phyloP scores from a whole-genome alignment of 2,113 vertebrate species.

The Enhydra lutris region DNA sequence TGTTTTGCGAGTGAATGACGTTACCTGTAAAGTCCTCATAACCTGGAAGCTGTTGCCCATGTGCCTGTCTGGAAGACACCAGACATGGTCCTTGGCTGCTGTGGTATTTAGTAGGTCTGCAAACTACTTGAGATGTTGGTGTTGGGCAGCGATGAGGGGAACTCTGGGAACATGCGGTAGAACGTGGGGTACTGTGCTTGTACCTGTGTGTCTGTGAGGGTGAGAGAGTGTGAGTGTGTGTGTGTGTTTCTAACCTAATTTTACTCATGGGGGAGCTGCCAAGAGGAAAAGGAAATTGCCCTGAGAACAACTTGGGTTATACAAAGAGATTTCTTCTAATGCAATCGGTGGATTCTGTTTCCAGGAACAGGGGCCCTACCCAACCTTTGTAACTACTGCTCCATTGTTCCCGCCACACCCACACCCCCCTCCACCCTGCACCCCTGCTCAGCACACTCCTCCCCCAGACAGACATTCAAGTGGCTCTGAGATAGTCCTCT shows the following conservation, averaged over 20 bases:
- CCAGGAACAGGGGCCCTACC: neutral
- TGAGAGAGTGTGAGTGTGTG: neutral
- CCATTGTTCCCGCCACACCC: neutral
- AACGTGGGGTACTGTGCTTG: neutral
- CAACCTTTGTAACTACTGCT: neutral
- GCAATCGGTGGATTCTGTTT: neutral
- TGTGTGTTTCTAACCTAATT: conserved; percentile 10
- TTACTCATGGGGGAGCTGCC: neutral
- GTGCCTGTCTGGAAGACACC: neutral
- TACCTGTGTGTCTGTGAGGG: neutral
- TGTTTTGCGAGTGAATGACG: neutral
- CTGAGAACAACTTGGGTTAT: neutral
- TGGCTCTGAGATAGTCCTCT: neutral
- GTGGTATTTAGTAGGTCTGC: neutral
- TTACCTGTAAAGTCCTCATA: neutral
- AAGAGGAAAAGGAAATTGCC: conserved; percentile 48
- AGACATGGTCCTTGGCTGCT: neutral
- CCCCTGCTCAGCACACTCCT: neutral
- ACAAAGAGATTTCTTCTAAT: conserved; percentile 37
- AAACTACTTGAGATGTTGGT: neutral
- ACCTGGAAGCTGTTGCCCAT: neutral
- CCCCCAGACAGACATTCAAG: neutral
- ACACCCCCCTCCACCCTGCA: accelerated
- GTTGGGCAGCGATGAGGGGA: neutral
- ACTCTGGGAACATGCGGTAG: neutral